Base-by-base conservation (phyloP, 92 coral and sea anemone genomes). In the Phymanthus crucifer region DNA sequence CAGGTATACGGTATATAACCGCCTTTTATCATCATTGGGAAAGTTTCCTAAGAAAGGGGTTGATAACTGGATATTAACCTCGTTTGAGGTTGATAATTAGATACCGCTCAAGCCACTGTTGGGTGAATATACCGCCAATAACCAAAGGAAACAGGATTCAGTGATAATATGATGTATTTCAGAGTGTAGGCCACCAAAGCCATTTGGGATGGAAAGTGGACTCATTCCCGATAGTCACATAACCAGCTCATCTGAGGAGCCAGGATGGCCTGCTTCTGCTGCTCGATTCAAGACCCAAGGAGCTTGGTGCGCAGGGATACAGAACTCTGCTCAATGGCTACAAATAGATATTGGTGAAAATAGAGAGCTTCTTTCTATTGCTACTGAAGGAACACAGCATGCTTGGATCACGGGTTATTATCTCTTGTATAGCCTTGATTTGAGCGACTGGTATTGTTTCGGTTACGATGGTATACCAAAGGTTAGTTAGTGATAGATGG, bases 381-480 rank as follows among this genome's bases (percentile, higher is more conserved):
- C 86, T 16, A 81, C 88, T n/a, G 95, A 92, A 66, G 97, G 97
- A 72, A 40, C 32, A 38, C 82, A 66, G n/a, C 67, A 84, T 40
- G 86, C 89, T 0, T 87, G 91, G 90, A 87, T 92, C 19, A 67
- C 58, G 29, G 80, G 87, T 29, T 92, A 84, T 43, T 90, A 87
- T 66, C 31, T 92, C 17, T 88, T 84, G 81, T 92, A 81, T 67
- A 92, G 97, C 40, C 78, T 26, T 26, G 90, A 92, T 40, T 46
- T 61, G 34, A 76, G 40, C 66, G 85, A 81, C 23, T 92, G 97
- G 97, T 87, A 85, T 72, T 92, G 97, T 78, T 91, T 91, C 72
- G 87, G 94, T 21, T 82, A 88, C 37, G 91, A 87, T 3, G 85
- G 54, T 12, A 80, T 71, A 6, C 83, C 83, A 34, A 85, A 90